A percentile compares a stretch with the other conserved stretches of the same genome.
Evolutionary conservation across 2,888 invertebrate genomes (phyloP).

Genomic region (Lasioglossum oenotherae): DNA sequence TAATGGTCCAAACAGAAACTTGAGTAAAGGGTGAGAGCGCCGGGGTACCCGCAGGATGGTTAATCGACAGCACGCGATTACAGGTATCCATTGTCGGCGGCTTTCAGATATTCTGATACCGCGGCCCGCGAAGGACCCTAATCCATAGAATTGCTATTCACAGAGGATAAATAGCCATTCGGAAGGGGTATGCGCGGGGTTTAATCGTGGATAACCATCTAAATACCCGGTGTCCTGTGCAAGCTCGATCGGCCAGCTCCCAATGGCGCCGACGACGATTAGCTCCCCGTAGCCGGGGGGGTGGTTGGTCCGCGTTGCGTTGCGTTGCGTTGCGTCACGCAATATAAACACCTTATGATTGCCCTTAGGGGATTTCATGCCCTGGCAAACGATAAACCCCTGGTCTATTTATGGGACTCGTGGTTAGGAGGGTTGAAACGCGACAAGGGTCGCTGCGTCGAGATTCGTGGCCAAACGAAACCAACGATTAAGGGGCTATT

Average conservation of each 20-base stretch:
- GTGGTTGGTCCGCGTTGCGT: conserved; percentile 32
- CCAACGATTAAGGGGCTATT: conserved; percentile 12
- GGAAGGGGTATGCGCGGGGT: not conserved
- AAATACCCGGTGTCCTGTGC: conserved; percentile 46
- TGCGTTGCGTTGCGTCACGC: conserved; percentile 55
- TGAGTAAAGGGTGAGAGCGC: not conserved
- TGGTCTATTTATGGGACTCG: conserved; percentile 53
- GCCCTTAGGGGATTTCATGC: conserved; percentile 70
- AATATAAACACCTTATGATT: conserved; percentile 75
- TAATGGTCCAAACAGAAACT: conserved; percentile 7
- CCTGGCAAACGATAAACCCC: conserved; percentile 63
- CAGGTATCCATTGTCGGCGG: conserved; percentile 33
- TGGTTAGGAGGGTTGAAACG: conserved; percentile 28
- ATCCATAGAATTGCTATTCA: conserved; percentile 49
- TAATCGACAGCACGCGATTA: conserved; percentile 42
- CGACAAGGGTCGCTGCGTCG: not conserved
- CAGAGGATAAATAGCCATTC: conserved; percentile 54
- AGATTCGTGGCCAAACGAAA: conserved; percentile 16
- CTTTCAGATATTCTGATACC: conserved; percentile 43
- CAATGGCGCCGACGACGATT: conserved; percentile 62
- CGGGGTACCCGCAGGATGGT: not conserved
- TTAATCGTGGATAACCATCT: conserved; percentile 50
- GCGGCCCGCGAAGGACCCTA: conserved; percentile 28
- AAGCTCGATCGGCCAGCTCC: conserved; percentile 32
- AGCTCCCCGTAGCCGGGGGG: conserved; percentile 37